Evolutionary conservation across 2,797 vertebrate genomes (phyloP), one percentile per base, ranked within the genome.

Genomic region (Leptoclinus maculatus): DNA sequence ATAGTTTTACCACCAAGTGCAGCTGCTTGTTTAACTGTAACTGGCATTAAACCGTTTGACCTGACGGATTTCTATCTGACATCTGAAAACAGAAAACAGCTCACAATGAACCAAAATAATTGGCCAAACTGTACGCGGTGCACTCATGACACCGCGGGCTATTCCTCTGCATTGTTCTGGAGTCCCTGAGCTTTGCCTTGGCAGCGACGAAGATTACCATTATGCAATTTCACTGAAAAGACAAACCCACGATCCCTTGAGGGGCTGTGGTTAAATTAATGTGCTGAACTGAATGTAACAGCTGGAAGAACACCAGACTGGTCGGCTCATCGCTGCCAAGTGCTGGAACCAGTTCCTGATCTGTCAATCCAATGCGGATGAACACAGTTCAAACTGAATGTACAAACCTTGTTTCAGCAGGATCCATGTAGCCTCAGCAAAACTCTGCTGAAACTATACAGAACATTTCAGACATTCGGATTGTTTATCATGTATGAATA

Each of bases 261-360:
- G 68, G 57, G 12, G 73, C 32, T 60, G 73, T 5, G 73, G 67
- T 56, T 34, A 9, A 13, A 49, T 53, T 21, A 66, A 66, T 62
- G 60, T 45, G 65, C 72, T 71, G 79, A 63, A 41, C 47, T 66
- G 45, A 39, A 49, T 63, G 63, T 57, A 67, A 67, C 47, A 72
- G 68, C 73, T 67, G 73, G 68, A 76, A 21, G 11, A 12, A 41
- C 21, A 63, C 68, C 72, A 60, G 36, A 13, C n/a, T 2, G 72
- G 27, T 71, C 34, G 7, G 53, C 25, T 62, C 41, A 10, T 19
- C 23, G 41, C 51, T 36, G 71, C 71, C 59, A 68, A 57, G 43
- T 23, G 16, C 53, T 39, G 59, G 41, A 53, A 63, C 39, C 36
- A 17, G 59, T 43, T 51, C 71, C 41, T 25, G 66, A 51, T 59